phyloP scores from a whole-genome alignment of 2,113 vertebrate genomes.

The Varanus salvator region DNA sequence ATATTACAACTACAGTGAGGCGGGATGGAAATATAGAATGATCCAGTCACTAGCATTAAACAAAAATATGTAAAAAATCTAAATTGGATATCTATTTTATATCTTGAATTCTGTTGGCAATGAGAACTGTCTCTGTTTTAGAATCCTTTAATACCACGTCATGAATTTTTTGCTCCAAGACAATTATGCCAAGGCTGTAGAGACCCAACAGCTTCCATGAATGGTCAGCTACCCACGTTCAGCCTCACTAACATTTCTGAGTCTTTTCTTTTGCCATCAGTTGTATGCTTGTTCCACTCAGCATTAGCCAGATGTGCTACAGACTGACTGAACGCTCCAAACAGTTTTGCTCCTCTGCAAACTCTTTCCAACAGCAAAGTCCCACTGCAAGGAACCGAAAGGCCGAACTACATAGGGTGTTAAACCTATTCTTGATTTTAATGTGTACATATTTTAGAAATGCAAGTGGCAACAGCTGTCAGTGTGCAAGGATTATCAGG shows the following conservation, averaged over 20 bases:
- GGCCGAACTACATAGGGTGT: background rate
- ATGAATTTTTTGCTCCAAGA: slow-evolving; percentile 23
- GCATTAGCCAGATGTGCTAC: too few relatives aligned
- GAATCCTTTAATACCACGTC: background rate
- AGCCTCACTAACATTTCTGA: background rate
- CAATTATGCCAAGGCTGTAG: fast-evolving
- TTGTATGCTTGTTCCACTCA: background rate
- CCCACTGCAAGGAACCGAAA: background rate
- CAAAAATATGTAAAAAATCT: background rate
- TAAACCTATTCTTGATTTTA: background rate
- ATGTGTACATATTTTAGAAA: background rate
- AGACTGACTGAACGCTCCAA: background rate
- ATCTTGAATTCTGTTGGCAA: background rate
- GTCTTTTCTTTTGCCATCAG: background rate
- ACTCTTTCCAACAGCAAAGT: background rate
- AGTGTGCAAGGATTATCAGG: background rate
- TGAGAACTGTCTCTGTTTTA: slow-evolving; percentile 29
- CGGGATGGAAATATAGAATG: background rate
- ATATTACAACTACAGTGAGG: slow-evolving; percentile 22
- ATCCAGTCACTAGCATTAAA: background rate
- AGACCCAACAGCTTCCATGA: background rate
- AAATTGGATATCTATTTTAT: slow-evolving; percentile 21
- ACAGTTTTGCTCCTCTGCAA: background rate
- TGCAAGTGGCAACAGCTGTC: background rate
- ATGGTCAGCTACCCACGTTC: background rate